phyloP scores from a whole-genome alignment of 2,113 vertebrate species.

The Salminus brasiliensis region DNA sequence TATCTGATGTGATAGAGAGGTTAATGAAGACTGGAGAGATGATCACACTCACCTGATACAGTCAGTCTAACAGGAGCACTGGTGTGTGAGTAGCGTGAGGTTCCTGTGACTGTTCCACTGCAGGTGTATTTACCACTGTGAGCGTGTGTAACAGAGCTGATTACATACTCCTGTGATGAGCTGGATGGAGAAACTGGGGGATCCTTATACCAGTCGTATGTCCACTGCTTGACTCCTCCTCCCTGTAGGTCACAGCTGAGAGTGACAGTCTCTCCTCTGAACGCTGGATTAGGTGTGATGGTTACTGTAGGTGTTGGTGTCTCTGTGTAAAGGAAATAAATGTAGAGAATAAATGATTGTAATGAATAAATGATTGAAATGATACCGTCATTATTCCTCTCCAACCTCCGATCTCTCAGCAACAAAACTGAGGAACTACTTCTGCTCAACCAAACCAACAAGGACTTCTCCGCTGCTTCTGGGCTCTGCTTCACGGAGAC shows the following conservation, averaged over 20 bases:
- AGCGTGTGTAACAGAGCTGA: neutral
- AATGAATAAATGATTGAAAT: no score
- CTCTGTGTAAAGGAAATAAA: neutral
- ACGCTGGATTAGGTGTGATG: neutral
- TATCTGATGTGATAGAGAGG: no score
- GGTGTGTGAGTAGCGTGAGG: neutral
- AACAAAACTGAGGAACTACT: no score
- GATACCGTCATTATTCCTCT: no score
- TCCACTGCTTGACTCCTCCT: neutral
- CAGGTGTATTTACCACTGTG: neutral
- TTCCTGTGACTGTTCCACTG: neutral
- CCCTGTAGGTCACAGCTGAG: neutral
- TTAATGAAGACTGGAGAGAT: no score
- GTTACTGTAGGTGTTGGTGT: conserved; percentile 15
- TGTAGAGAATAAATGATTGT: no score
- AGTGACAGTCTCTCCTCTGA: conserved; percentile 33
- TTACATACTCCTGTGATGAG: neutral
- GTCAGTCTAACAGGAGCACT: neutral
- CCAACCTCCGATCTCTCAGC: no score
- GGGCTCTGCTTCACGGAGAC: no score
- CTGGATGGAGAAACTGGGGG: neutral
- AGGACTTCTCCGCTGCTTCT: no score
- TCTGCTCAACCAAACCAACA: no score
- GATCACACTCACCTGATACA: neutral
- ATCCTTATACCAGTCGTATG: neutral